Conservation (phyloP, 2,888 invertebrate genomes). For the Colletes collaris region DNA sequence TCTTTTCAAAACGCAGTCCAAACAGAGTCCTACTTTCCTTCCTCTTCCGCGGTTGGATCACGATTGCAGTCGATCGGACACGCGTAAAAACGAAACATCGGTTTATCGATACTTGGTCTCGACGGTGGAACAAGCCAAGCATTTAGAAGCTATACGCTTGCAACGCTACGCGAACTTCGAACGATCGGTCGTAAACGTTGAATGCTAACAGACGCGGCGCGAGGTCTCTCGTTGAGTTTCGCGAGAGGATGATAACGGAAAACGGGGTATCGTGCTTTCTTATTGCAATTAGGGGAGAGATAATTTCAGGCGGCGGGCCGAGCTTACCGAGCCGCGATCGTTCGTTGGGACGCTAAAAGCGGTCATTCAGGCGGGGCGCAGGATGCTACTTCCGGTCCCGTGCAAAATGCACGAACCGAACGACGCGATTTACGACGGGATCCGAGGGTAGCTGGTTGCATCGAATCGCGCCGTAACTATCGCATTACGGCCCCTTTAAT, state of each 20-base stretch:
- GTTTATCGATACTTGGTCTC: conserved; percentile 4
- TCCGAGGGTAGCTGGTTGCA: conserved; percentile 24
- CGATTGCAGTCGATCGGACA: neutral
- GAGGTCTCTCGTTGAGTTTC: no score
- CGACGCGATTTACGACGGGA: conserved; percentile 26
- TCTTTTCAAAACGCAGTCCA: no score
- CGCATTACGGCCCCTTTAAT: conserved; percentile 45
- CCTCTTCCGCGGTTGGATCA: neutral
- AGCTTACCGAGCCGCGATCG: conserved; percentile 29
- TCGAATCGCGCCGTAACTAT: conserved; percentile 46
- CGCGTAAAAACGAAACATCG: neutral
- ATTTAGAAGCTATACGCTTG: neutral
- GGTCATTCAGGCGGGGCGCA: conserved; percentile 22
- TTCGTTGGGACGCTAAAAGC: conserved; percentile 44
- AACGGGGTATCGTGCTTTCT: conserved; percentile 50
- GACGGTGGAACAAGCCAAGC: neutral
- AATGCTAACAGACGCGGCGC: conserved; percentile 10
- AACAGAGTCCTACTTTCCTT: neutral
- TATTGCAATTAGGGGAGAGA: conserved; percentile 59
- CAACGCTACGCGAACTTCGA: neutral
- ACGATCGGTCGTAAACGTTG: conserved; percentile 19
- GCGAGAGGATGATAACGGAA: conserved; percentile 45
- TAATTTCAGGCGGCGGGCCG: conserved; percentile 48
- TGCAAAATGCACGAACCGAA: conserved; percentile 13
- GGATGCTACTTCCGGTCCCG: conserved; percentile 22